Evolutionary conservation across 2,797 vertebrate species (phyloP).

Genomic region (Enteromius fasciolatus): DNA sequence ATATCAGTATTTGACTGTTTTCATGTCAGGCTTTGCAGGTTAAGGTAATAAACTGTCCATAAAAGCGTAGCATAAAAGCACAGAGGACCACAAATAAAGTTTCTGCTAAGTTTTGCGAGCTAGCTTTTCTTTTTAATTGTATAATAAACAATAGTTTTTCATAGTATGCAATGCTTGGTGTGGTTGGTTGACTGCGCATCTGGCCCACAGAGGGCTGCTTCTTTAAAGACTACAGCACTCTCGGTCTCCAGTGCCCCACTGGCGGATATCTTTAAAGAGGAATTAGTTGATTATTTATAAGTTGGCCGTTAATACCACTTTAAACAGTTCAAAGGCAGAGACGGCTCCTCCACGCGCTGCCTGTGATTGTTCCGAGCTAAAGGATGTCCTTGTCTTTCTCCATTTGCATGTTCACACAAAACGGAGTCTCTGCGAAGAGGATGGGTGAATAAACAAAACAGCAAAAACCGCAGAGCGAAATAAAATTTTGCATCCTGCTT

Average conservation of each 20-base stretch:
- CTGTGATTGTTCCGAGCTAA: conserved; percentile 81
- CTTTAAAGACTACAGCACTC: conserved; percentile 50
- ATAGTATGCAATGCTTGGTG: neutral
- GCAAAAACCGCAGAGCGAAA: conserved; percentile 79
- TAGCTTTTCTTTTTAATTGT: neutral
- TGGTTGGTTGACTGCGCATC: neutral
- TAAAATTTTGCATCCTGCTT: conserved; percentile 87
- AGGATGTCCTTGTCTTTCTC: conserved; percentile 80
- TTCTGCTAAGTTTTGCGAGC: neutral
- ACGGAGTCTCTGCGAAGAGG: conserved; percentile 87
- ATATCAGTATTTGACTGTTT: neutral
- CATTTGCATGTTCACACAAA: conserved; percentile 91
- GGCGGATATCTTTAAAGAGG: conserved; percentile 74
- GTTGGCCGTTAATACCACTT: conserved; percentile 82
- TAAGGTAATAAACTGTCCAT: neutral
- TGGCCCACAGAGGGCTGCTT: conserved; percentile 35
- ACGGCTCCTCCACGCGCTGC: conserved; percentile 76
- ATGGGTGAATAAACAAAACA: conserved; percentile 72
- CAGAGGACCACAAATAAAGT: neutral
- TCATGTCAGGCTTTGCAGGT: neutral
- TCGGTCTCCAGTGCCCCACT: conserved; percentile 41
- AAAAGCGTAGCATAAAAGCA: neutral
- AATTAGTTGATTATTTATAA: conserved; percentile 88
- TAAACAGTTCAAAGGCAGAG: conserved; percentile 87
- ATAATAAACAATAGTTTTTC: neutral